Conservation (phyloP, 2,797 vertebrate genomes). For the Clamator glandarius region DNA sequence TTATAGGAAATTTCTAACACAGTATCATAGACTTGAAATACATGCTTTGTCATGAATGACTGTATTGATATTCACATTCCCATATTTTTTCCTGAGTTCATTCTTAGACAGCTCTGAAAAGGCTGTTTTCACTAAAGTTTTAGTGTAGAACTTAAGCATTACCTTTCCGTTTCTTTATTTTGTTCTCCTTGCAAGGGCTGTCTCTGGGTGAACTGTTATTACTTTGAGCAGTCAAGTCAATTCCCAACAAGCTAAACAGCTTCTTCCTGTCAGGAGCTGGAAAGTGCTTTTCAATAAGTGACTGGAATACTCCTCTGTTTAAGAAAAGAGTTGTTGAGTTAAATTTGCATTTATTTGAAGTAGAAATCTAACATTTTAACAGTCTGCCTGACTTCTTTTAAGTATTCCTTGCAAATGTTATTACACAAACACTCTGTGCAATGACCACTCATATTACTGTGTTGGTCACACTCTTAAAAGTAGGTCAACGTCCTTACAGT, state of each 20-base stretch:
- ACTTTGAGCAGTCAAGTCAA: slow-evolving; percentile 91
- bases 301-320: slow-evolving; percentile 94
- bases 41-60: not conserved
- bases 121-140: not conserved
- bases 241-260: slow-evolving; percentile 94
- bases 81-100: not conserved
- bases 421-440: no score
- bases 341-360: not conserved
- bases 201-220: slow-evolving; percentile 88
- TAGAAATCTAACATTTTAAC: not conserved
- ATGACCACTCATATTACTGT: not conserved
- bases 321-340: not conserved
- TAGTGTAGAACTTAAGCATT: not conserved
- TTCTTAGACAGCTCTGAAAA: not conserved
- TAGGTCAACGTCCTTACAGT: no score
- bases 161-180: slow-evolving; percentile 97
- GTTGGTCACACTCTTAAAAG: not conserved
- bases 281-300: slow-evolving; percentile 97
- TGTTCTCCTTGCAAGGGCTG: slow-evolving; percentile 84
- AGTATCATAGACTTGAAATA: not conserved
- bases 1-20: not conserved
- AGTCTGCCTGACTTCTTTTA: not conserved
- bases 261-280: slow-evolving; percentile 98
- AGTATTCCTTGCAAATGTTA: not conserved
- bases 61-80: not conserved